A percentile compares a stretch with the other conserved stretches of the same genome.
phyloP scores from a whole-genome alignment of 2,113 vertebrate genomes.

The Chloropsis cyanopogon region DNA sequence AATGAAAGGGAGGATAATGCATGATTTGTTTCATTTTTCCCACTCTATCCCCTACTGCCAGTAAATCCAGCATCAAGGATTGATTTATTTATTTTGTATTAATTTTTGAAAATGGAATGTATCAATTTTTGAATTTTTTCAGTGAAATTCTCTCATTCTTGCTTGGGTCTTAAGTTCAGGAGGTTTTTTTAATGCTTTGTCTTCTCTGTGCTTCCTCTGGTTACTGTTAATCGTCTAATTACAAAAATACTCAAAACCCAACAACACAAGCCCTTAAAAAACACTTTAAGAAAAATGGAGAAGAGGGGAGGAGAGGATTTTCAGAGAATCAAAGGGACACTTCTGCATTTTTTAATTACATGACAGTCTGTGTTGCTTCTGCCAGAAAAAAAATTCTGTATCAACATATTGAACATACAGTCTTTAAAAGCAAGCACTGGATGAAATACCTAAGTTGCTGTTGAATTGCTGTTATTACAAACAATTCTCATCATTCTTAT shows the following conservation, averaged over 20 bases:
- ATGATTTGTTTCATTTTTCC: background rate
- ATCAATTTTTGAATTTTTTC: background rate
- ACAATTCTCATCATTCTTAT: background rate
- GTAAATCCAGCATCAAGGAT: background rate
- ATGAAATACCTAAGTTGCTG: background rate
- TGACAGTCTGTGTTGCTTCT: background rate
- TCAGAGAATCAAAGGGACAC: too few relatives aligned
- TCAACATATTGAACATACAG: background rate
- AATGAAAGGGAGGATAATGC: background rate
- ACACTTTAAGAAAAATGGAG: background rate
- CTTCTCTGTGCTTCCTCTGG: background rate
- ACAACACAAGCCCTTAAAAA: background rate
- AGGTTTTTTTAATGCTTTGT: background rate
- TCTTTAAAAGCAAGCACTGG: background rate
- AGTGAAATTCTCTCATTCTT: background rate
- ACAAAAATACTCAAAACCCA: background rate
- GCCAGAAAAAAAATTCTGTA: background rate
- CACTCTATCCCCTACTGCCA: accelerated
- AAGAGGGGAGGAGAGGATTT: background rate
- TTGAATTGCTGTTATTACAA: background rate
- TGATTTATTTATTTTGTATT: background rate
- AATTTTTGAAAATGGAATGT: background rate
- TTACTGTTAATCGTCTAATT: background rate
- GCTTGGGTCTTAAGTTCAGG: background rate
- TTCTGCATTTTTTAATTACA: background rate